Base-by-base conservation (phyloP, 2,797 vertebrate genomes). In the Podarcis lilfordi region DNA sequence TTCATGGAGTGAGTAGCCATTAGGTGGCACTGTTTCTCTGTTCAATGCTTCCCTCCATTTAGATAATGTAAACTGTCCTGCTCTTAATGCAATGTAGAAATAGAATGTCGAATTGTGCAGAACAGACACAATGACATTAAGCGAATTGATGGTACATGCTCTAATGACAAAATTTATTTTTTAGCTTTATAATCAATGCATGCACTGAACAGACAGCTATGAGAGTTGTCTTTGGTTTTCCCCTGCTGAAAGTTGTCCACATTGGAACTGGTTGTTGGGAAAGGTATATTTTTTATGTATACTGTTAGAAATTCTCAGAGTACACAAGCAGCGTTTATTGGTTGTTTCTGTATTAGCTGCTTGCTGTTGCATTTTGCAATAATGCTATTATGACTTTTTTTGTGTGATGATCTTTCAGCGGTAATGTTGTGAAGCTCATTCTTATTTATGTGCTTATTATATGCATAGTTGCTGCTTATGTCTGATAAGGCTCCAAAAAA, bases 1-100 rank as follows among this genome's bases (percentile, higher is more conserved):
- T 66, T 32, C 8, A 35, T 5, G 10, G 45, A 93, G 55, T 90
- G 55, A 89, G 37, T 88, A 86, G 90, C 93, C 97, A 94, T 96
- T 95, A 97, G 97, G 94, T 97, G 97, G 97, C 96, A 92, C 95
- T 97, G 94, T 97, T 96, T 96, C 1, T 5, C 97, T 96, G 92
- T 86, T 93, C 88, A 93, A 96, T 91, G 78, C 86, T 35, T 15
- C 74, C 11, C 50, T 11, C 50, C 27, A 80, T 83, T 59, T 50
- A 80, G n/a, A 89, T 55, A 68, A 90, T 66, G 90, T 71, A 90
- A 85, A 86, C 77, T 92, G 74, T 95, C 94, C 89, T n/a, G 21
- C 1, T 90, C 40, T 90, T 91, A 88, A 89, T 75, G 72, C 80
- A 82, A 87, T 84, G 84, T 8, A 88, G 91, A 93, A 93, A 91